phyloP scores from a whole-genome alignment of 2,797 vertebrate species.

The Macrochelys suwanniensis region DNA sequence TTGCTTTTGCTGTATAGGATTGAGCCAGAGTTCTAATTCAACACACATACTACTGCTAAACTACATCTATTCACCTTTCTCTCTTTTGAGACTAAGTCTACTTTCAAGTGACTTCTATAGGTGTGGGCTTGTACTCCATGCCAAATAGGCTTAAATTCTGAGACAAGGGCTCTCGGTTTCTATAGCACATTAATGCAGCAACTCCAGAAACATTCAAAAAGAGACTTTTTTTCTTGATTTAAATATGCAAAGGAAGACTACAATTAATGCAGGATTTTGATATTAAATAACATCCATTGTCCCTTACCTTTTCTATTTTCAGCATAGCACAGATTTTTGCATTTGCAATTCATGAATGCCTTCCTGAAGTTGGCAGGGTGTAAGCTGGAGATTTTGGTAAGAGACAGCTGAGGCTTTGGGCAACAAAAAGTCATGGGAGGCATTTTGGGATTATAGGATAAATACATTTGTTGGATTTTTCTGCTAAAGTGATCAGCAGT shows the following conservation, averaged over 20 bases:
- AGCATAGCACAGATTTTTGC: neutral
- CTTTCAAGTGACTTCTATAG: neutral
- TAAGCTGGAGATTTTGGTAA: neutral
- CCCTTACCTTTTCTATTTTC: neutral
- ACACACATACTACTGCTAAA: neutral
- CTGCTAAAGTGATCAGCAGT: neutral
- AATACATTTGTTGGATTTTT: neutral
- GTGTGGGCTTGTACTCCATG: neutral
- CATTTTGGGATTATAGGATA: neutral
- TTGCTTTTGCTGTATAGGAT: neutral
- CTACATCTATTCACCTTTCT: neutral
- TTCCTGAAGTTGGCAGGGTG: neutral
- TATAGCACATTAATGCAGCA: neutral
- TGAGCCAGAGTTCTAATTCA: neutral
- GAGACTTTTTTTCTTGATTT: accelerated
- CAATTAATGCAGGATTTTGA: neutral
- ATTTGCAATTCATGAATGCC: neutral
- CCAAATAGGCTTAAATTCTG: neutral
- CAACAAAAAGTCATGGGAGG: neutral
- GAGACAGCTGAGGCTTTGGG: neutral
- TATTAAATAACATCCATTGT: neutral
- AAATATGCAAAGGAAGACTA: neutral
- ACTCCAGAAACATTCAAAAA: neutral
- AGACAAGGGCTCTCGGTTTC: neutral
- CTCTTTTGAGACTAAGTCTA: neutral